Conservation (phyloP, 2,113 vertebrate species). For the Leptocoma aspasia region DNA sequence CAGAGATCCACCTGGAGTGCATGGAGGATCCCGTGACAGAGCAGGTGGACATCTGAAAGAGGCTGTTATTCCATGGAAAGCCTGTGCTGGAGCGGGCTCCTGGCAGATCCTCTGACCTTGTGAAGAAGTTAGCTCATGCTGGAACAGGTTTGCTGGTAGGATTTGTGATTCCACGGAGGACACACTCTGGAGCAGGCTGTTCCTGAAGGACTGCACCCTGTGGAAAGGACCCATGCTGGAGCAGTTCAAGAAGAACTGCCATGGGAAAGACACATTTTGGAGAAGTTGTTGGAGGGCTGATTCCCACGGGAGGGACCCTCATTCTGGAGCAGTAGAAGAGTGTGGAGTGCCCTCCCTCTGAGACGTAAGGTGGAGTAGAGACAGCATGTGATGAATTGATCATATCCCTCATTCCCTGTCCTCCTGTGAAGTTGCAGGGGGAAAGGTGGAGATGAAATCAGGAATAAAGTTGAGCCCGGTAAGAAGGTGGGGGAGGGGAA, state of each 20-base stretch:
- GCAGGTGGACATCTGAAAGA: neutral
- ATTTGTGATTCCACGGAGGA: neutral
- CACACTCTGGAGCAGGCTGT: neutral
- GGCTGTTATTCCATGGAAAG: neutral
- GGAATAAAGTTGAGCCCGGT: neutral
- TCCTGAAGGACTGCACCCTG: neutral
- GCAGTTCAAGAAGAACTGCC: neutral
- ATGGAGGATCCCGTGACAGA: neutral
- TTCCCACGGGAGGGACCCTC: neutral
- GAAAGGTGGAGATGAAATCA: neutral
- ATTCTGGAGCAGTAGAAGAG: neutral
- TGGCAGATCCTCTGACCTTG: neutral
- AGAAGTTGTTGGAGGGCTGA: neutral
- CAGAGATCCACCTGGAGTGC: neutral
- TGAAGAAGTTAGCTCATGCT: neutral
- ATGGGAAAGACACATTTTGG: neutral
- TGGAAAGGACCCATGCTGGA: neutral
- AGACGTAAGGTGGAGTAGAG: neutral
- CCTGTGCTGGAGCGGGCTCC: neutral
- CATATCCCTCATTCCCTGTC: neutral
- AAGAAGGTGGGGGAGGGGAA: accelerated
- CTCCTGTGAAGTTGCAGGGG: accelerated
- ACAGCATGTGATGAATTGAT: neutral
- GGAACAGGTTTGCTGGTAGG: neutral
- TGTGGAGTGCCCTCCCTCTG: no score